These are phyloP conservation scores for Rattus norvegicus DNA, from an alignment of 2,113 vertebrate species.

Conservation along the genomic window GRCr8 NC_086024.1:79221501-79222000, in stretches of 20 bases:
- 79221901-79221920: neutral
- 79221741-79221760: neutral
- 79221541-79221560: neutral
- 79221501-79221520: neutral
- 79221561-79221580: neutral
- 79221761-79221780: neutral
- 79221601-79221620: neutral
- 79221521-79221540: neutral
- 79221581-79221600: neutral
- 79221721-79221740: neutral
- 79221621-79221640: neutral
- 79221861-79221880: neutral
- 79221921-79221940: neutral
- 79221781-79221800: neutral
- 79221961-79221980: neutral
- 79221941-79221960: neutral
- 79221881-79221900: neutral
- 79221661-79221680: neutral
- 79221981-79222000: neutral
- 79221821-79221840: neutral
- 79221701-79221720: neutral
- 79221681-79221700: neutral
- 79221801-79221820: neutral
- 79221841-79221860: slow-evolving; percentile 19
- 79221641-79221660: neutral